Conservation (phyloP, 2,888 invertebrate species). For the Blomia tropicalis region DNA sequence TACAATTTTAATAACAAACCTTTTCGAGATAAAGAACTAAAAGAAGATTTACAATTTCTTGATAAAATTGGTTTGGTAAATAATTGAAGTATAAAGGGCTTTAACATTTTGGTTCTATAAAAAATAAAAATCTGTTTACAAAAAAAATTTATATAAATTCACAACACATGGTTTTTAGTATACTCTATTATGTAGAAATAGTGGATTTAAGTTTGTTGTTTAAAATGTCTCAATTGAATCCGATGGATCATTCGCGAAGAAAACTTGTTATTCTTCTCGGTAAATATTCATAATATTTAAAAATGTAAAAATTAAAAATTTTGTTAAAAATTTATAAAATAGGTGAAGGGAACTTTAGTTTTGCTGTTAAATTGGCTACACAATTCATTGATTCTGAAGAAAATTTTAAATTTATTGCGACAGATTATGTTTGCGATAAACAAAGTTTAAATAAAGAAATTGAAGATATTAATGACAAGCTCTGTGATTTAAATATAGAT, state of each 20-base stretch:
- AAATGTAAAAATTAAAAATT: not conserved
- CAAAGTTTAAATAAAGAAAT: not conserved
- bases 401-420: constrained; percentile 17
- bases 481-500: not conserved
- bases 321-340: not conserved
- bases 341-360: constrained; percentile 23
- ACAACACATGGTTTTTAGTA: too few relatives aligned
- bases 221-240: not conserved
- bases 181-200: too few relatives aligned
- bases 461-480: not conserved
- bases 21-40: not conserved
- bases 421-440: not conserved
- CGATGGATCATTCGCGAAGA: too few relatives aligned
- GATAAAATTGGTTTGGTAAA: too few relatives aligned
- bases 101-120: too few relatives aligned
- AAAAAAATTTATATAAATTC: too few relatives aligned
- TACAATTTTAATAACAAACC: not conserved
- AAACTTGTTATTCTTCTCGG: not conserved
- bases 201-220: too few relatives aligned
- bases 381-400: not conserved
- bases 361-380: not conserved
- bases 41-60: too few relatives aligned
- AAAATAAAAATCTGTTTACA: too few relatives aligned
- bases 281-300: not conserved
- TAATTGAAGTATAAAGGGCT: too few relatives aligned